Evolutionary conservation across 2,797 vertebrate genomes (phyloP), one percentile per base, ranked within the genome.

Genomic region (Amblyraja radiata): DNA sequence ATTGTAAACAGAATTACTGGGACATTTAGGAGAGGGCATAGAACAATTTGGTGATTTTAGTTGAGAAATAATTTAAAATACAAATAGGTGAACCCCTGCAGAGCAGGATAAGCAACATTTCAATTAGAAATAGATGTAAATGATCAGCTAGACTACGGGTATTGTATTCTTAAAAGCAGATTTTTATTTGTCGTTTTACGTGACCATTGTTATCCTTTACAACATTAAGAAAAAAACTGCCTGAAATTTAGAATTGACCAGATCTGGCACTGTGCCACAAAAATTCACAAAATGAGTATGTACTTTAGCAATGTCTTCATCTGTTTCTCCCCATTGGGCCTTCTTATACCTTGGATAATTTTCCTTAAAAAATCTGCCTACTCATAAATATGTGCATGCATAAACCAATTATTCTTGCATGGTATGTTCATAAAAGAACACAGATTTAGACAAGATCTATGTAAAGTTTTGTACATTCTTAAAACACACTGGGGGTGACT

Each of bases 71-170:
- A 86, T 68, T 88, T 28, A n/a, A n/a, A 32, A 32, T 86, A 16
- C n/a, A 86, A 58, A 28, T 28, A 13, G n/a, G 4, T 16, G 14
- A 61, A 86, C 63, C 25, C 83, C 28, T 86, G 61, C 16, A 61
- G 58, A 86, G 58, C 58, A n/a, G 18, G 25, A 86, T 58, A 86
- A 86, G 58, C 58, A 14, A 5, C 54, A 84, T 28, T 84, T 84
- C 61, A 84, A 86, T 58, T 88, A 68, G n/a, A 88, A 88, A 65
- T 63, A 88, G 84, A 68, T 88, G 84, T 68, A 88, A n/a, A 21
- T 88, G 14, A 16, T 68, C n/a, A 63, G 84, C 63, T 68, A 36
- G 84, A 68, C 65, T 68, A 61, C n/a, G 13, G 13, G n/a, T 86
- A 86, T 28, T 1, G n/a, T 61, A 65, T 6, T 61, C 25, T 65